Conservation (phyloP, 1,140 invertebrate species). For the Batillaria attramentaria region DNA sequence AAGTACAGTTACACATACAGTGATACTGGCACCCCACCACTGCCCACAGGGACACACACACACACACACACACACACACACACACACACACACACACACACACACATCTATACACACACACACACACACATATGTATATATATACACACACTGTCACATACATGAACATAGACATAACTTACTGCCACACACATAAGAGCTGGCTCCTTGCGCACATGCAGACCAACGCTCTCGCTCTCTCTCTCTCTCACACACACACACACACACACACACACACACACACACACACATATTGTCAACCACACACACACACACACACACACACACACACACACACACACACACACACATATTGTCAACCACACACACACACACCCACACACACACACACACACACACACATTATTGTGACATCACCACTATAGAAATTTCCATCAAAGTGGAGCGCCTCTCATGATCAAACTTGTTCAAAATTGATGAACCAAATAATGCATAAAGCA, state of each 20-base stretch:
- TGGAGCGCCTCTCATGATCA: too few relatives aligned
- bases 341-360: neutral
- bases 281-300: slow-evolving; percentile 1
- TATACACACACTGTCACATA: neutral
- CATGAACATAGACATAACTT: neutral
- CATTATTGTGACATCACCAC: too few relatives aligned
- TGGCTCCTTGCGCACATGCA: neutral
- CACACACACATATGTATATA: neutral
- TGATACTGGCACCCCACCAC: neutral
- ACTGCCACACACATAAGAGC: neutral
- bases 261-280: slow-evolving; percentile 9
- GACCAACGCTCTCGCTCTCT: neutral
- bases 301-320: slow-evolving; percentile 17
- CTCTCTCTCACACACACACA: neutral
- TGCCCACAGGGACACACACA: too few relatives aligned
- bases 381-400: too few relatives aligned
- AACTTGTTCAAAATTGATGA: too few relatives aligned
- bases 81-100: neutral
- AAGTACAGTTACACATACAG: too few relatives aligned
- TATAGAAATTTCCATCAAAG: too few relatives aligned
- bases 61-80: neutral
- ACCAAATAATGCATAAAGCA: neutral
- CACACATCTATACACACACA: neutral
- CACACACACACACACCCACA: too few relatives aligned
- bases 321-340: slow-evolving; percentile 15